Base-by-base conservation (phyloP, 2,797 vertebrate genomes). In the Chiroxiphia lanceolata region DNA sequence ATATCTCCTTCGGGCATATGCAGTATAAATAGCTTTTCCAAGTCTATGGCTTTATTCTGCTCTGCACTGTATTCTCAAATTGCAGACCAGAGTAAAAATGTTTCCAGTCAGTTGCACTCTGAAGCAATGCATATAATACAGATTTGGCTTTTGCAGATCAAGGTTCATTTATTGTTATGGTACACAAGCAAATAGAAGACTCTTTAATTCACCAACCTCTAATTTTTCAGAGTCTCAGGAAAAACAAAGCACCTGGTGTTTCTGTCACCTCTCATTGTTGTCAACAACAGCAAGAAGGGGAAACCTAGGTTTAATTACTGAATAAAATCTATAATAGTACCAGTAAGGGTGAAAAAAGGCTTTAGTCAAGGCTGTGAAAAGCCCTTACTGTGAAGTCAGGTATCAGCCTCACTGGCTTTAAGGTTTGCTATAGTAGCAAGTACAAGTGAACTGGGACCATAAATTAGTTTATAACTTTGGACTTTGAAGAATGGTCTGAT, bases 21-120 rank as follows among this genome's bases (percentile, higher is more conserved):
- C 48, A 44, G 90, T 95, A 94, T 96, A 94, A 96, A 95, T 97
- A 96, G 89, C 87, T 96, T 94, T 94, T 90, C 45, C 48, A 70
- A 67, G 70, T 70, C 80, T 91, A 42, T 77, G 59, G 67, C 91
- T 95, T 96, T 82, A 89, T 91, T 88, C 85, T 82, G 36, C 40
- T 91, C 80, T 89, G 50, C 7, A 5, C 22, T 69, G 29, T 83
- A 23, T 50, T 90, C 29, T 88, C 71, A 89, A 33, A 79, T 67
- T 92, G 63, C 77, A 89, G 45, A 84, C 40, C 31, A 36, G 29
- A 48, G 23, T 83, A 77, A 69, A 85, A 90, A 72, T 67, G 26
- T 60, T 42, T 87, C 19, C 21, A 26, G 5, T 82, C 44, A 27
- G 26, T n/a, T 90, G 50, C 63, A 45, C 2, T 45, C 65, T 86